Percentiles rank a stretch among this genome's conserved stretches.
These are phyloP conservation scores for Anomalospiza imberbis DNA, from an alignment of 2,797 vertebrate species.

Conservation along the genomic window DNA sequence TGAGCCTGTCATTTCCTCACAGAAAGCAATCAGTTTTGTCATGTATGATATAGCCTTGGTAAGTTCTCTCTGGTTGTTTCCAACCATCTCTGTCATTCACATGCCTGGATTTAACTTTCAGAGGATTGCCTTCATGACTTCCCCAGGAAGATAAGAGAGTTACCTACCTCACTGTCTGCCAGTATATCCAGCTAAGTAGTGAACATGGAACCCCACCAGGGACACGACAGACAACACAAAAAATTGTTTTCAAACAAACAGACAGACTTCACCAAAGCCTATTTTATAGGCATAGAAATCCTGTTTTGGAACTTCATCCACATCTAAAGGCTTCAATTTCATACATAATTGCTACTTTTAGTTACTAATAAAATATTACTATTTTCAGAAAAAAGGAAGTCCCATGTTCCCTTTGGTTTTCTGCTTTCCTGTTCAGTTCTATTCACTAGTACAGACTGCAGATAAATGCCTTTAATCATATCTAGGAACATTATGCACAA, in stretches of 20 bases:
- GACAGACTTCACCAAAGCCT: not conserved
- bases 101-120: not conserved
- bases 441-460: not conserved
- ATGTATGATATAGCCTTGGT: not conserved
- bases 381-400: not conserved
- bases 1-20: not conserved
- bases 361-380: not conserved
- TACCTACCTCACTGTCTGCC: not conserved
- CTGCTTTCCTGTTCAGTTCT: not conserved
- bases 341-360: not conserved
- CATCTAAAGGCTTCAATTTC: not conserved
- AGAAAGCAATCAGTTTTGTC: not conserved
- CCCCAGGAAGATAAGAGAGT: not conserved
- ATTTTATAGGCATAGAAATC: not conserved
- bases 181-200: not conserved
- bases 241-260: not conserved
- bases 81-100: not conserved
- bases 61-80: not conserved
- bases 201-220: not conserved
- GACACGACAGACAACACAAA: not conserved
- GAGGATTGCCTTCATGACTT: not conserved
- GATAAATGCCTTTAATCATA: not conserved
- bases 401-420: not conserved
- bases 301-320: not conserved
- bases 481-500: not conserved